phyloP scores from a whole-genome alignment of 2,888 invertebrate genomes.

The Macaria liturata region DNA sequence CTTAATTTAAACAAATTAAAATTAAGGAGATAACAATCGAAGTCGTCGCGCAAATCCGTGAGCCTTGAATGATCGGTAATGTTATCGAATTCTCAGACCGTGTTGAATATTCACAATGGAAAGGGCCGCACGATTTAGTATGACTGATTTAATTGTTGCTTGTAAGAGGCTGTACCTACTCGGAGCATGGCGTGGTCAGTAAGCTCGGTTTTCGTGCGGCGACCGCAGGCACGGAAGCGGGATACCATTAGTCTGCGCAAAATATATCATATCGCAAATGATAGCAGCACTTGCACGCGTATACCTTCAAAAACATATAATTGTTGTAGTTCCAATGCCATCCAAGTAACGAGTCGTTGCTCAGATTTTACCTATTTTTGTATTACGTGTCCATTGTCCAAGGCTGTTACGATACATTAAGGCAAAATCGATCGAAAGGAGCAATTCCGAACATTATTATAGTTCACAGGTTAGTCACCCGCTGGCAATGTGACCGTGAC shows the following conservation, averaged over 20 bases:
- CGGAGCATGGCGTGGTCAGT: constrained; percentile 32
- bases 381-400: constrained; percentile 23
- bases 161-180: constrained; percentile 28
- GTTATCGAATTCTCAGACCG: constrained; percentile 23
- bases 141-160: constrained; percentile 37
- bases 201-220: constrained; percentile 49
- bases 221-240: constrained; percentile 59
- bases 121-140: constrained; percentile 46
- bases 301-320: too few relatives aligned
- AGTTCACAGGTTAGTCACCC: constrained; percentile 70
- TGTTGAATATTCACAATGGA: constrained; percentile 46
- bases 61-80: constrained; percentile 25
- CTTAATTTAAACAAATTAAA: constrained; percentile 11
- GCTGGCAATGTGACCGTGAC: constrained; percentile 49
- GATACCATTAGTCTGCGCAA: constrained; percentile 28
- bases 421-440: constrained; percentile 54
- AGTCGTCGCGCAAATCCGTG: constrained; percentile 17
- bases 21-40: constrained; percentile 11
- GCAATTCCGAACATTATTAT: constrained; percentile 38
- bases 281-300: too few relatives aligned
- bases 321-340: too few relatives aligned
- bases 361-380: constrained; percentile 39
- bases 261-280: too few relatives aligned
- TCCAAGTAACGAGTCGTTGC: too few relatives aligned
- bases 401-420: constrained; percentile 35